phyloP scores from a whole-genome alignment of 2,888 invertebrate species.

The Callosobruchus maculatus region DNA sequence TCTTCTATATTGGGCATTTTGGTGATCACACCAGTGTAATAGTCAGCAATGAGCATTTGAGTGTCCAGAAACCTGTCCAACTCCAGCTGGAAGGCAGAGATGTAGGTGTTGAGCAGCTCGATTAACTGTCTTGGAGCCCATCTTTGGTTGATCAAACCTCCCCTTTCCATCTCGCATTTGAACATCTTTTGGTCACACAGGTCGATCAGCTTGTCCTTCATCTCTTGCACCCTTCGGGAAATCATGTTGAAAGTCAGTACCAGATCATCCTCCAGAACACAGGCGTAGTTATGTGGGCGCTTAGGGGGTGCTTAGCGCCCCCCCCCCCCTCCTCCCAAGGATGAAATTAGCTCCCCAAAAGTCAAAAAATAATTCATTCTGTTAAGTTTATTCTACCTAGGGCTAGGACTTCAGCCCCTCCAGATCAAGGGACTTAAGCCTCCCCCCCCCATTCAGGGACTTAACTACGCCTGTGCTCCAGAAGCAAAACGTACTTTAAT shows the following conservation, averaged over 20 bases:
- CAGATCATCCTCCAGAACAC: too few relatives aligned
- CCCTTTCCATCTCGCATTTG: constrained; percentile 55
- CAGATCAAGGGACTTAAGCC: too few relatives aligned
- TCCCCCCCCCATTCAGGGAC: too few relatives aligned
- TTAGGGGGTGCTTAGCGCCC: too few relatives aligned
- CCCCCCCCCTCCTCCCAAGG: too few relatives aligned
- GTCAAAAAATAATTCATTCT: too few relatives aligned
- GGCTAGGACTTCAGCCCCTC: too few relatives aligned
- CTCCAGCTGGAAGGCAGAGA: constrained; percentile 60
- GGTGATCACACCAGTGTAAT: constrained; percentile 45
- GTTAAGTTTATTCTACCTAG: too few relatives aligned
- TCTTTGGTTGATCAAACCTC: constrained; percentile 53
- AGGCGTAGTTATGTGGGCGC: too few relatives aligned
- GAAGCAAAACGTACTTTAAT: too few relatives aligned
- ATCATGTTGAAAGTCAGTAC: not conserved
- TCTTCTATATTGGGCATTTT: constrained; percentile 50
- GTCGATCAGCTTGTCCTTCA: constrained; percentile 50
- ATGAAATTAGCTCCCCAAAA: too few relatives aligned
- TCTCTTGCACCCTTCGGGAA: constrained; percentile 34
- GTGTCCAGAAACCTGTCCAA: constrained; percentile 54
- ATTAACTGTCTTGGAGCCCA: constrained; percentile 58
- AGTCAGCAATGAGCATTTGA: constrained; percentile 48
- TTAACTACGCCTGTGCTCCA: too few relatives aligned
- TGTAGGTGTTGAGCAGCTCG: constrained; percentile 55
- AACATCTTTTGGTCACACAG: constrained; percentile 57